phyloP scores from a whole-genome alignment of 2,888 invertebrate genomes.

The Conchocele bisecta region DNA sequence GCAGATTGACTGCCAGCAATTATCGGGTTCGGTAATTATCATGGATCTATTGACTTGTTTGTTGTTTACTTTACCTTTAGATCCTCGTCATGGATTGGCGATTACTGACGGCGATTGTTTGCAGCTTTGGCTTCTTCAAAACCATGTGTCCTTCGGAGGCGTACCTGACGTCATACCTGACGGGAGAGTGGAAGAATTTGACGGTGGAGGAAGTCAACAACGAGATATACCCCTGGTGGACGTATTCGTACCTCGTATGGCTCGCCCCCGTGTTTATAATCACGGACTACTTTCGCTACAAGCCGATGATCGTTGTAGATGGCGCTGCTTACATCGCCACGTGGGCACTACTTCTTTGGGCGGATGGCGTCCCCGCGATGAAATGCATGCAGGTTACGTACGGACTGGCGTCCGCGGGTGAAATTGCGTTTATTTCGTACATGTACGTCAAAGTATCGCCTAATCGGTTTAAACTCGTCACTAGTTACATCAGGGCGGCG shows the following conservation, averaged over 20 bases:
- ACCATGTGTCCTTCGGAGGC: slow-evolving; percentile 61
- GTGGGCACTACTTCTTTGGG: slow-evolving; percentile 90
- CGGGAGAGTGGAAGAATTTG: slow-evolving; percentile 52
- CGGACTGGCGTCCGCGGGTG: slow-evolving; percentile 93
- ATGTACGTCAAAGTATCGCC: slow-evolving; percentile 95
- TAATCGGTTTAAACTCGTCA: slow-evolving; percentile 90
- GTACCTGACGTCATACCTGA: slow-evolving; percentile 57
- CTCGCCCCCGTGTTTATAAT: slow-evolving; percentile 91
- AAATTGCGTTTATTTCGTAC: slow-evolving; percentile 96
- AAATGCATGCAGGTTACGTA: slow-evolving; percentile 90
- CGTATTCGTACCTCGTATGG: slow-evolving; percentile 90
- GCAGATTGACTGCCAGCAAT: no score
- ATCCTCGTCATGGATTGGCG: slow-evolving; percentile 51
- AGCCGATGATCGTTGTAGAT: slow-evolving; percentile 93
- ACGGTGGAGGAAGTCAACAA: slow-evolving; percentile 44
- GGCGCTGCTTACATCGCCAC: slow-evolving; percentile 89
- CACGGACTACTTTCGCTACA: slow-evolving; percentile 92
- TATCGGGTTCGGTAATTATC: no score
- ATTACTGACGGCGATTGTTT: slow-evolving; percentile 34
- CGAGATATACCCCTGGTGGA: slow-evolving; percentile 93
- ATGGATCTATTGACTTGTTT: no score
- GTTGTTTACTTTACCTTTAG: no score
- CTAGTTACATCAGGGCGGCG: slow-evolving; percentile 93
- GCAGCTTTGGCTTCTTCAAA: slow-evolving; percentile 56
- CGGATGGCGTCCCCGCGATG: slow-evolving; percentile 87